Base-by-base conservation (phyloP, 2,888 invertebrate genomes). In the Machimus atricapillus region DNA sequence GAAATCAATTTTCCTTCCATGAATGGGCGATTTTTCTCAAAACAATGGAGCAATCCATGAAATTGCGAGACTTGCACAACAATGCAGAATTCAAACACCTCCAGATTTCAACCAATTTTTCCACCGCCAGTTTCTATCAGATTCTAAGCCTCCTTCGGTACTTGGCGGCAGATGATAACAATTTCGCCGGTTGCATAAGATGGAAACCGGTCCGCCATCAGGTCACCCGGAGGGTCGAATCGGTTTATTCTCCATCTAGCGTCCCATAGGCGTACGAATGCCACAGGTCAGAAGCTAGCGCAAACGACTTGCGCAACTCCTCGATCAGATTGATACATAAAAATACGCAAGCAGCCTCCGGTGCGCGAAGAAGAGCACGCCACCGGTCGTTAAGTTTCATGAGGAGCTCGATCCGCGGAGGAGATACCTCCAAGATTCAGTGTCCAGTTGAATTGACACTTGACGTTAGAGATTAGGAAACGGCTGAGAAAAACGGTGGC, bases 271-370 rank as follows among this genome's bases (percentile, higher is more conserved):
- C 58, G 16, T 16, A 82, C 34, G 58, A 82, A 82, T 82, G 58
- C 66, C 82, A 82, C 58, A 82, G 82, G 56, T 82, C 82, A 82
- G 58, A 34, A 81, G 81, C 56, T 81, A 23, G 52, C 52, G 27
- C 37, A 19, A 82, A 37, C 37, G 37, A 37, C 37, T 52, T 79
- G 52, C 52, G 14, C 58, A 58, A 82, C 8, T 23, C 16, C 4
- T 4, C 52, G 23, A 40, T 52, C 40, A 66, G 34, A 66, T 82
- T 82, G 58, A 58, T 82, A 66, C 66, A 82, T 34, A 82, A 82
- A 82, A 58, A 82, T 58, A 81, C 40, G 82, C 66, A 82, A 37
- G 19, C 37, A 37, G 31, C 37, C 56, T 58, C 52, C 34, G 82
- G 34, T 82, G 12, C 5, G 37, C 34, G 56, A 56, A 81, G 46